Percentiles rank a stretch among this genome's conserved stretches.
phyloP scores from a whole-genome alignment of 92 coral and sea anemone species.

The Muricea muricata region DNA sequence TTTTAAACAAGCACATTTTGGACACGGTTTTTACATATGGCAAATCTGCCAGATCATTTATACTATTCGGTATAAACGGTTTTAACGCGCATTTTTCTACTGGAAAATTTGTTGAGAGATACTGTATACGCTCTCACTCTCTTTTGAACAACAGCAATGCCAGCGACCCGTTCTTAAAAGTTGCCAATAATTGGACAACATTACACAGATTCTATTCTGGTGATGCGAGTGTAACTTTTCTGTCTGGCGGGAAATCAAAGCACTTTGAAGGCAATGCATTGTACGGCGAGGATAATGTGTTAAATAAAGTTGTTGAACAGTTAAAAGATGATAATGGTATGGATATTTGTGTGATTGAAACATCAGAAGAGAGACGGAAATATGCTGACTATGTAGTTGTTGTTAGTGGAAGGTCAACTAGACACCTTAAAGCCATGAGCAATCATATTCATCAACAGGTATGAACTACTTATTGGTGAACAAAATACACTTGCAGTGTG shows the following conservation, averaged over 20 bases:
- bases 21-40: neutral
- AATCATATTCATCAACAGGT: constrained; percentile 92
- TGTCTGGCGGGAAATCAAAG: constrained; percentile 10
- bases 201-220: constrained; percentile 7
- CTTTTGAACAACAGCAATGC: too few relatives aligned
- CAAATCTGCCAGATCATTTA: neutral
- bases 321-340: constrained; percentile 78
- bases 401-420: constrained; percentile 85
- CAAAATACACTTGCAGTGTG: neutral
- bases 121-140: too few relatives aligned
- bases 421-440: constrained; percentile 94
- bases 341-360: constrained; percentile 83
- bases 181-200: too few relatives aligned
- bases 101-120: neutral
- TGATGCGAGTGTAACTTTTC: constrained; percentile 1
- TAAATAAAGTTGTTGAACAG: constrained; percentile 8
- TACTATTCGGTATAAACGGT: neutral
- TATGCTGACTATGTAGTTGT: constrained; percentile 97
- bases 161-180: too few relatives aligned
- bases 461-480: neutral
- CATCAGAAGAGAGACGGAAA: constrained; percentile 75
- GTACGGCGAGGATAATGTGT: neutral
- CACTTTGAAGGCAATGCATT: neutral
- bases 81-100: neutral
- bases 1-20: neutral